phyloP scores from a whole-genome alignment of 2,888 invertebrate species.

The Hypsopygia costalis region DNA sequence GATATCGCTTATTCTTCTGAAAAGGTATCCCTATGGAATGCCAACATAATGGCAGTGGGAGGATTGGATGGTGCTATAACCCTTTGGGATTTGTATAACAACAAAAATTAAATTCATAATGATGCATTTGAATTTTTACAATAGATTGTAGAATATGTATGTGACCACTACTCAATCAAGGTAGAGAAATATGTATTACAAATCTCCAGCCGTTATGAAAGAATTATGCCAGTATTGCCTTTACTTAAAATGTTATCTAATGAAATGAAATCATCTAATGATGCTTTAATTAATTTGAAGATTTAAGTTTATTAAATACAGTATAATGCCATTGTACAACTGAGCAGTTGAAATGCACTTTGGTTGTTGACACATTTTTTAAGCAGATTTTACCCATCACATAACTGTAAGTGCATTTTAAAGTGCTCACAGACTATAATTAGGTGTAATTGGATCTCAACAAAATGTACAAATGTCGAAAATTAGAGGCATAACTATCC shows the following conservation, averaged over 20 bases:
- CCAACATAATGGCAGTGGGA: constrained; percentile 89
- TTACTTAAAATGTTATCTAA: constrained; percentile 34
- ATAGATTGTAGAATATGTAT: constrained; percentile 23
- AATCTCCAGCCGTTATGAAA: constrained; percentile 1
- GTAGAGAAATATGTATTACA: constrained; percentile 15
- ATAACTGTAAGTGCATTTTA: no score
- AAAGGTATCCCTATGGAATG: constrained; percentile 84
- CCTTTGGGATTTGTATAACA: constrained; percentile 90
- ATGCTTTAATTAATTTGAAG: constrained; percentile 33
- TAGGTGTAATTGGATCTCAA: constrained; percentile 55
- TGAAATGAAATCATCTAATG: constrained; percentile 24
- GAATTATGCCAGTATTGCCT: constrained; percentile 53
- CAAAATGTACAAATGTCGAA: constrained; percentile 45
- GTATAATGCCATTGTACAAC: constrained; percentile 24
- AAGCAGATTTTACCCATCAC: no score
- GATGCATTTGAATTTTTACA: constrained; percentile 25
- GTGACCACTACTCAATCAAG: constrained; percentile 18
- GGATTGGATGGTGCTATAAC: constrained; percentile 88
- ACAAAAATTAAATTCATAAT: constrained; percentile 40
- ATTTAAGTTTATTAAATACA: constrained; percentile 40
- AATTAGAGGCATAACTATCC: constrained; percentile 25
- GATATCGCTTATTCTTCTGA: constrained; percentile 86
- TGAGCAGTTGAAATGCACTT: no score
- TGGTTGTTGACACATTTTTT: no score
- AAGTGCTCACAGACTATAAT: constrained; percentile 18